Base-by-base conservation (phyloP, 2,797 vertebrate species). In the Erethizon dorsatum region DNA sequence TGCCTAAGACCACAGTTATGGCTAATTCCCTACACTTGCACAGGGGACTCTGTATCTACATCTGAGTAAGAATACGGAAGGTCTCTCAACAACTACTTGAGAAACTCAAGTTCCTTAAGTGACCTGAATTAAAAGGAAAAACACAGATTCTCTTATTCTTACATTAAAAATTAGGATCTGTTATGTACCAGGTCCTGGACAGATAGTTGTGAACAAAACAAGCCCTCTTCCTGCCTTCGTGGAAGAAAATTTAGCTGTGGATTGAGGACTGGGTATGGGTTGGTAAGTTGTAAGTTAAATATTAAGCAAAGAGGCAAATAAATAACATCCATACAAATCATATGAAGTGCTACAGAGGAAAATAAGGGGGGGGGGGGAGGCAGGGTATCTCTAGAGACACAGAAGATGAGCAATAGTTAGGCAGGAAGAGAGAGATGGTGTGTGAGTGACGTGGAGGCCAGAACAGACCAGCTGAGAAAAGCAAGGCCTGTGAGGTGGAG, bases 51-150 rank as follows among this genome's bases (percentile, higher is more conserved):
- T 33, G 0, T 47, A 5, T 54, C 91, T 80, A 31, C 22, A 9
- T 75, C 65, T 91, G 31, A 92, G 20, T 10, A 85, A 94, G 93
- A 78, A 67, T 50, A 47, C 41, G 52, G 20, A 26, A n/a, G 54
- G 65, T 67, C 47, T 54, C 85, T 90, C 50, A 61, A 57, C 28
- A 47, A 45, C 56, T 59, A 26, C 73, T 84, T 59, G 63, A 89
- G 75, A 93, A 91, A 71, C 28, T 87, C 47, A 28, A 24, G 8
- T 86, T 90, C 26, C 41, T 93, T 94, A 83, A 77, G n/a, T 84
- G 15, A 69, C 47, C 57, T 3, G 7, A 88, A 50, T 65, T n/a
- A 67, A 88, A 65, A 33, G 54, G 5, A 13, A 84, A 54, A 84
- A 57, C 56, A 90, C 41, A 47, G 2, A 4, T n/a, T 67, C 82